These are phyloP conservation scores for Fundulus diaphanus DNA, from an alignment of 2,797 vertebrate species.

Conservation along the genomic window DNA sequence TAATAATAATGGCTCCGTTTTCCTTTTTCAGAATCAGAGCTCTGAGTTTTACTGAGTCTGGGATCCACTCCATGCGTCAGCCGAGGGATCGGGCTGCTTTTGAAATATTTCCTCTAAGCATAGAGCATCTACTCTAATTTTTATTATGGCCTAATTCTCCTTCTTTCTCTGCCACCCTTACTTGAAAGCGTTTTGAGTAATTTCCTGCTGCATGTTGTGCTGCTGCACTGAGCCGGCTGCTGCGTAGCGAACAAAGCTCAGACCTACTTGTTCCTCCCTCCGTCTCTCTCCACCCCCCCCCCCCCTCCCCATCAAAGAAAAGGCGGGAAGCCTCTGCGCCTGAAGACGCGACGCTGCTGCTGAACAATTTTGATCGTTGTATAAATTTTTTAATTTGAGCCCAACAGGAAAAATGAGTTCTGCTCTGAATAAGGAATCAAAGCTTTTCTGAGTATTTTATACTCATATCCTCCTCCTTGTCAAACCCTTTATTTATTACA, in stretches of 20 bases:
- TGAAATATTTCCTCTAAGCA: constrained; percentile 13
- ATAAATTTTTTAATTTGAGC: constrained; percentile 66
- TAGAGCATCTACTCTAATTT: constrained; percentile 8
- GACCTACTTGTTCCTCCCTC: constrained; percentile 25
- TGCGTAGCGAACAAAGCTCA: constrained; percentile 32
- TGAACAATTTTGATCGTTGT: constrained; percentile 63
- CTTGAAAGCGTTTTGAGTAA: constrained; percentile 6
- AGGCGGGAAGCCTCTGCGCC: constrained; percentile 36
- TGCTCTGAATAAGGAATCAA: constrained; percentile 62
- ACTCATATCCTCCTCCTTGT: constrained; percentile 39
- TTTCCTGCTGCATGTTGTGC: constrained; percentile 13
- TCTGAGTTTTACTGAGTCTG: neutral
- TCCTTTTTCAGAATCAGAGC: neutral
- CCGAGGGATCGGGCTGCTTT: constrained; percentile 1
- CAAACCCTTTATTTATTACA: constrained; percentile 48
- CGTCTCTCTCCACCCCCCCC: constrained; percentile 36
- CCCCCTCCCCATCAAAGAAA: constrained; percentile 50
- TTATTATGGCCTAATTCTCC: constrained; percentile 2
- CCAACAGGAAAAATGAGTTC: constrained; percentile 58
- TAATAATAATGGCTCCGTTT: neutral
- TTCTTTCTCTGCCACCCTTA: neutral
- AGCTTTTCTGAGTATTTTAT: constrained; percentile 50
- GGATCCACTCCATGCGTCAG: neutral
- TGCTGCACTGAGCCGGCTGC: neutral
- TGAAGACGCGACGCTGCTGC: constrained; percentile 50